These are phyloP conservation scores for Bergia sp. DNA, from an alignment of 92 coral and sea anemone species.

Conservation along the genomic window DNA sequence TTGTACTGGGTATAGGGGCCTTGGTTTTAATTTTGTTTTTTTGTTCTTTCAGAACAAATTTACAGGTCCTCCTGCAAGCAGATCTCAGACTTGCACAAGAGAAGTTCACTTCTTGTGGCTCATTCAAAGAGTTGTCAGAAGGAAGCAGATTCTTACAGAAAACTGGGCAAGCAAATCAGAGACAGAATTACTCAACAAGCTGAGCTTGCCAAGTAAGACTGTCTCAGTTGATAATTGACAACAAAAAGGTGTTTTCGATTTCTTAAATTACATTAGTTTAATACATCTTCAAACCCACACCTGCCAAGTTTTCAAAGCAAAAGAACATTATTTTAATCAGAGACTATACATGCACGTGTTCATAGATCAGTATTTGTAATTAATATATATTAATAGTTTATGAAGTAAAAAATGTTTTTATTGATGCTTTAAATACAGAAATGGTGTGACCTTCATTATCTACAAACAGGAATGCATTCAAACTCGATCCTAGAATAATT, in stretches of 20 bases:
- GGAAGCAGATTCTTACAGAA: conserved; percentile 64
- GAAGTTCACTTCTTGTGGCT: conserved; percentile 70
- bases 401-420: too few species aligned
- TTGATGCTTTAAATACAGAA: too few species aligned
- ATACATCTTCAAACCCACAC: neutral
- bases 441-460: too few species aligned
- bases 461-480: too few species aligned
- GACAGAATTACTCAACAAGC: conserved; percentile 61
- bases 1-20: neutral
- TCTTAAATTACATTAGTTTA: neutral
- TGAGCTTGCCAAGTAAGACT: conserved; percentile 69
- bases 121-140: conserved; percentile 74
- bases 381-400: too few species aligned
- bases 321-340: too few species aligned
- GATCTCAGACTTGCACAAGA: conserved; percentile 73
- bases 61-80: conserved; percentile 38
- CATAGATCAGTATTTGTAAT: too few species aligned
- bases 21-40: neutral
- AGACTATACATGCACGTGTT: too few species aligned
- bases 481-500: too few species aligned
- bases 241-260: neutral
- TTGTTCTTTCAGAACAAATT: conserved; percentile 42
- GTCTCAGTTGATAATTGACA: neutral
- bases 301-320: too few species aligned
- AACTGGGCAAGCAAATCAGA: conserved; percentile 71